A percentile compares a stretch with the other conserved stretches of the same genome.
phyloP scores from a whole-genome alignment of 2,113 vertebrate species.

The Atrichornis clamosus region DNA sequence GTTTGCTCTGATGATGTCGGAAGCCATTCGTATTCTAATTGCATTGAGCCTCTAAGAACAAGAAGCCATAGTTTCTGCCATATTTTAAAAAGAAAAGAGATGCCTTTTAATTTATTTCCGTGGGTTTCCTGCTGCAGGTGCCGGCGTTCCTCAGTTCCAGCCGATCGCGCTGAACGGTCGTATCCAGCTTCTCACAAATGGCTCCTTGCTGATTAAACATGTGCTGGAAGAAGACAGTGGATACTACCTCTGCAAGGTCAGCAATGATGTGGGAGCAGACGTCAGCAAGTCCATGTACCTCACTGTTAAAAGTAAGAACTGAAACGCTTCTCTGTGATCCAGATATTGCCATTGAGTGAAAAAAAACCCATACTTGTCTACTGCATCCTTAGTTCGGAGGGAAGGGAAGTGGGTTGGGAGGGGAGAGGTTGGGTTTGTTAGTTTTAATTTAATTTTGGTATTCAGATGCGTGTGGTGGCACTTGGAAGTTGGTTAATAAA shows the following conservation, averaged over 20 bases:
- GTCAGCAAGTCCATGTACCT: slow-evolving; percentile 99
- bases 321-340: slow-evolving; percentile 66
- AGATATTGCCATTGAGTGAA: not conserved
- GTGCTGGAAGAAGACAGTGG: slow-evolving; percentile 97
- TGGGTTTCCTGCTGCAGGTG: slow-evolving; percentile 71
- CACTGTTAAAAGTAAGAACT: slow-evolving; percentile 98
- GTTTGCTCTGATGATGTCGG: not conserved
- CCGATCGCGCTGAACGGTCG: slow-evolving; percentile 92
- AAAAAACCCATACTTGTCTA: not conserved
- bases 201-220: slow-evolving; percentile 94
- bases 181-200: slow-evolving; percentile 92
- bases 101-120: not conserved
- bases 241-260: slow-evolving; percentile 99
- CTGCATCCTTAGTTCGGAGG: not conserved
- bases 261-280: slow-evolving; percentile 99
- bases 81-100: not conserved
- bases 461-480: not conserved
- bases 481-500: not conserved
- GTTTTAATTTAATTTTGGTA: not conserved
- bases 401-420: not conserved
- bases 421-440: not conserved
- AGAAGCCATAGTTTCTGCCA: not conserved
- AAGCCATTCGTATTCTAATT: not conserved
- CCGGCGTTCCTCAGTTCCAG: slow-evolving; percentile 97
- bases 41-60: not conserved